A percentile compares a stretch with the other conserved stretches of the same genome.
Conservation (phyloP, 1,140 invertebrate species). For the Sinonovacula constricta region DNA sequence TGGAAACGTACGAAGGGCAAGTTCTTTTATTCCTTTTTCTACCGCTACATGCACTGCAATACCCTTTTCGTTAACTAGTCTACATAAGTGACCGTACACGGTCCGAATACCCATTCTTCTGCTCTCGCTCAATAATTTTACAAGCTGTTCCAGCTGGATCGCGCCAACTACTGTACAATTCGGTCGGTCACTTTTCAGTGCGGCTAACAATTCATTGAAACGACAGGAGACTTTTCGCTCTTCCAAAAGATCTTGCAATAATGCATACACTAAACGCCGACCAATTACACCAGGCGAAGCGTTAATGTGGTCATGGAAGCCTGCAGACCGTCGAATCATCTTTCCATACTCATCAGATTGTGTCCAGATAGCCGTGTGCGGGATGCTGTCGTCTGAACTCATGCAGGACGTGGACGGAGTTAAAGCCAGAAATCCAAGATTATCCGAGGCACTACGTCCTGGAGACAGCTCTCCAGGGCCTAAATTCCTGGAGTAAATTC, state of each 20-base stretch:
- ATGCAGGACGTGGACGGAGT: neutral
- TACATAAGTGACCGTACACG: neutral
- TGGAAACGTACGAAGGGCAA: neutral
- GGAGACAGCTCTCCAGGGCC: neutral
- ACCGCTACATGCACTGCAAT: neutral
- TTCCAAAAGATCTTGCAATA: neutral
- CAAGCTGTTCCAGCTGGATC: neutral
- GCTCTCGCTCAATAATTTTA: neutral
- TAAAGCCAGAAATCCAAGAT: slow-evolving; percentile 3
- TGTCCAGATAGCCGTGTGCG: neutral
- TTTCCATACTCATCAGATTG: neutral
- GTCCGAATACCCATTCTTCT: neutral
- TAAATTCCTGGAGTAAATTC: neutral
- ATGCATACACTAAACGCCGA: neutral
- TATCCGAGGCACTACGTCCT: neutral
- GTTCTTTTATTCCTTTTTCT: neutral
- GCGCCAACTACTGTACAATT: neutral
- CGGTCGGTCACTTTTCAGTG: neutral
- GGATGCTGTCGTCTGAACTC: slow-evolving; percentile 10
- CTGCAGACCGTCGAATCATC: neutral
- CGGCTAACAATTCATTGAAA: neutral
- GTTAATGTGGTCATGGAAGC: neutral
- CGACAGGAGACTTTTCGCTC: neutral
- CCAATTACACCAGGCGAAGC: neutral
- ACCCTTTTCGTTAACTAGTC: neutral